Evolutionary conservation across 2,888 invertebrate species (phyloP).

Genomic region (Caenorhabditis drosophilae): DNA sequence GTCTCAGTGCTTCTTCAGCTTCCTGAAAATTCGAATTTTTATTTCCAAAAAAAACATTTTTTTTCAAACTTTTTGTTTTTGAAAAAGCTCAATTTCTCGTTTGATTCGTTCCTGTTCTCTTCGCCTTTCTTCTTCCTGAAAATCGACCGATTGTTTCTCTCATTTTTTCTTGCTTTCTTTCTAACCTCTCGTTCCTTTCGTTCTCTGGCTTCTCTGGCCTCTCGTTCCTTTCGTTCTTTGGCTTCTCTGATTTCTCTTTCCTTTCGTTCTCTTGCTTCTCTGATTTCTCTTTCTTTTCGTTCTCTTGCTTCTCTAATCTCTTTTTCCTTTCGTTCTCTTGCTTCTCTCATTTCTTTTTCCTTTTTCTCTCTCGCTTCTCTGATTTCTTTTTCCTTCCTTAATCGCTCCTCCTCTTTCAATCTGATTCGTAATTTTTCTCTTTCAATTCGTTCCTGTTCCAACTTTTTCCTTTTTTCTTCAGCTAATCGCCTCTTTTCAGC

Average conservation of each 20-base stretch:
- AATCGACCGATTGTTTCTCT: not conserved
- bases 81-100: not conserved
- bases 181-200: not conserved
- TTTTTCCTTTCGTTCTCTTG: slow-evolving; percentile 1
- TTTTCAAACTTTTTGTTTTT: too few relatives aligned
- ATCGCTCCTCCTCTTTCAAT: not conserved
- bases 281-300: not conserved
- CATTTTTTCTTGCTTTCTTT: not conserved
- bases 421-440: not conserved
- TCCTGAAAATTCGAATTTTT: too few relatives aligned
- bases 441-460: not conserved
- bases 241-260: slow-evolving; percentile 4
- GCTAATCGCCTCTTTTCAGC: not conserved
- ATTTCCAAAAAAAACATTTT: too few relatives aligned
- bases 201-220: not conserved
- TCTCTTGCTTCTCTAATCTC: not conserved
- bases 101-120: not conserved
- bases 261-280: slow-evolving; percentile 6
- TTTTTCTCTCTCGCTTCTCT: slow-evolving; percentile 1
- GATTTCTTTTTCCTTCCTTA: not conserved
- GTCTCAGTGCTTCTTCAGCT: not conserved
- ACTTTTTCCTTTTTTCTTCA: slow-evolving; percentile 1
- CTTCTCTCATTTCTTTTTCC: slow-evolving; percentile 2
- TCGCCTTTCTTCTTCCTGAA: slow-evolving; percentile 1
- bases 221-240: not conserved